A percentile compares a stretch with the other conserved stretches of the same genome.
Evolutionary conservation across 2,113 vertebrate genomes (phyloP).

Genomic region (Scatophagus argus): DNA sequence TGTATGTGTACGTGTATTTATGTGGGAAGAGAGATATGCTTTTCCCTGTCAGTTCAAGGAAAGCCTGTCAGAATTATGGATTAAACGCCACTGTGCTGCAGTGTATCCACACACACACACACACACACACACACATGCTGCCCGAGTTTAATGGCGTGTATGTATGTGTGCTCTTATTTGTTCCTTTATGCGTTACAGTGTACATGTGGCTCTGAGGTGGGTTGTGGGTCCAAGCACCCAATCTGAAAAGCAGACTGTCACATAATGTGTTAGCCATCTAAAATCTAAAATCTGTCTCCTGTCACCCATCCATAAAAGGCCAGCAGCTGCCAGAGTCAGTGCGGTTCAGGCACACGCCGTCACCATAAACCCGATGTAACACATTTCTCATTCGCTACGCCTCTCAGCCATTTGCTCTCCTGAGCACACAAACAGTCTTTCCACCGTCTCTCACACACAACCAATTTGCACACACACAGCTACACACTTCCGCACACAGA

Average conservation of each 20-base stretch:
- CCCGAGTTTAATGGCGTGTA: constrained; percentile 61
- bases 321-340: constrained; percentile 63
- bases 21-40: constrained; percentile 49
- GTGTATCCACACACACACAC: constrained; percentile 1
- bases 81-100: constrained; percentile 61
- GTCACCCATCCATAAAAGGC: constrained; percentile 46
- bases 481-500: constrained; percentile 4
- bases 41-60: constrained; percentile 62
- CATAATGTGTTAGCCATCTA: constrained; percentile 40
- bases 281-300: constrained; percentile 60
- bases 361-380: constrained; percentile 77
- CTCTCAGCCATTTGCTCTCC: constrained; percentile 69
- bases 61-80: constrained; percentile 66
- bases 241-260: constrained; percentile 51
- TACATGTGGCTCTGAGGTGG: neutral
- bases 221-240: constrained; percentile 22
- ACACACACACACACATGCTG: constrained; percentile 30
- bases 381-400: constrained; percentile 76
- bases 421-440: constrained; percentile 56
- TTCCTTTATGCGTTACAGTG: neutral
- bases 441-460: constrained; percentile 12
- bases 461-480: neutral
- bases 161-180: constrained; percentile 14
- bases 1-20: constrained; percentile 20
- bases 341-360: constrained; percentile 55